A percentile compares a stretch with the other conserved stretches of the same genome.
These are phyloP conservation scores for Cyrtonyx montezumae DNA, from an alignment of 2,113 vertebrate species.

Conservation along the genomic window DNA sequence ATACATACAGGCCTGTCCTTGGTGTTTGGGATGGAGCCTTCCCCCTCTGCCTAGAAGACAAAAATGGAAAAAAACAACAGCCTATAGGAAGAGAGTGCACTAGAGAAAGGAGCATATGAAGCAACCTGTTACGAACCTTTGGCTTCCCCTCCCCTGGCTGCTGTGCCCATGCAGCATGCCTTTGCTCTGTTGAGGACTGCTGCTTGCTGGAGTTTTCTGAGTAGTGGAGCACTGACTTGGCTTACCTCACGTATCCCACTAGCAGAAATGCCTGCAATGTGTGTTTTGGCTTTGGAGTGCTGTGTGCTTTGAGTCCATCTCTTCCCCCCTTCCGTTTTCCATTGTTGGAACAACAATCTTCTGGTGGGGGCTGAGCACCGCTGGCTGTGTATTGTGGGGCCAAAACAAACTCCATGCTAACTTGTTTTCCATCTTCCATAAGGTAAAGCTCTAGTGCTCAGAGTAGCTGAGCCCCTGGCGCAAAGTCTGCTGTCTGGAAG, in stretches of 20 bases:
- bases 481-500: constrained; percentile 21
- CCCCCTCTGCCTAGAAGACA: background rate
- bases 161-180: background rate
- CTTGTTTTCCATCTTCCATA: background rate
- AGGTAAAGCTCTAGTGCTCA: constrained; percentile 1
- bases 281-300: constrained; percentile 17
- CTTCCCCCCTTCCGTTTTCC: constrained; percentile 44
- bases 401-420: constrained; percentile 46
- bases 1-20: background rate
- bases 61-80: background rate
- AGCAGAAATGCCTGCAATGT: constrained; percentile 2
- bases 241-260: background rate
- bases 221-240: constrained; percentile 3
- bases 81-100: background rate
- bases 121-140: background rate
- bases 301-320: constrained; percentile 16
- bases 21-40: background rate
- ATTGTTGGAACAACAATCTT: constrained; percentile 62
- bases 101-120: background rate
- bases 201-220: constrained; percentile 4
- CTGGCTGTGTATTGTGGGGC: constrained; percentile 9
- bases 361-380: background rate
- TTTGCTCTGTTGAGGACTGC: background rate
- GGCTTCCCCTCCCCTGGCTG: background rate
- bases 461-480: constrained; percentile 22